Evolutionary conservation across 2,888 invertebrate genomes (phyloP).

Genomic region (Amblyjoppa fuscipennis): DNA sequence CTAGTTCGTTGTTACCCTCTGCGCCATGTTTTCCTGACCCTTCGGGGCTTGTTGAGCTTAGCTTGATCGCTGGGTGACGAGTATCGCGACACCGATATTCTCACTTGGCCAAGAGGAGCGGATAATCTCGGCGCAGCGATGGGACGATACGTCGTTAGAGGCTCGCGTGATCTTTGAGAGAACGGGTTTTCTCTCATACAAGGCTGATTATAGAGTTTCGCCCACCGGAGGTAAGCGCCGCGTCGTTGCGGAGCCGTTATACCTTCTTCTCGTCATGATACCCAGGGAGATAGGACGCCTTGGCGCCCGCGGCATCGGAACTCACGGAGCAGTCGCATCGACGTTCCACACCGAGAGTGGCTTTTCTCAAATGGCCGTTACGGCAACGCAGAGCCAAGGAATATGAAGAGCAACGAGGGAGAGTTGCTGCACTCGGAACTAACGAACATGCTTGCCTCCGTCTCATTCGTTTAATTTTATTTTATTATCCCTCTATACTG

Average conservation of each 20-base stretch:
- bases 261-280: conserved; percentile 76
- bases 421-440: neutral
- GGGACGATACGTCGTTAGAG: neutral
- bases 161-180: neutral
- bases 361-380: neutral
- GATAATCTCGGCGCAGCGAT: conserved; percentile 38
- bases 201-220: neutral
- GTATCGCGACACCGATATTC: conserved; percentile 73
- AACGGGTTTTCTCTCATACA: neutral
- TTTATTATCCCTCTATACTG: neutral
- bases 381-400: neutral
- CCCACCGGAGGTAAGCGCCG: conserved; percentile 29
- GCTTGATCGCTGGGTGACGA: conserved; percentile 81
- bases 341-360: conserved; percentile 6
- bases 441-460: neutral
- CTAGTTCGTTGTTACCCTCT: conserved; percentile 76
- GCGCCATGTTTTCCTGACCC: conserved; percentile 78
- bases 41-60: conserved; percentile 80
- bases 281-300: conserved; percentile 79
- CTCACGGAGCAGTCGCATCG: conserved; percentile 71
- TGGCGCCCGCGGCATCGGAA: conserved; percentile 81
- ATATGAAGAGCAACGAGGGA: neutral
- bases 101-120: conserved; percentile 53
- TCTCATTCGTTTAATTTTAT: neutral
- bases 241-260: conserved; percentile 38